Conservation (phyloP, 2,113 vertebrate genomes). For the Vombatus ursinus region DNA sequence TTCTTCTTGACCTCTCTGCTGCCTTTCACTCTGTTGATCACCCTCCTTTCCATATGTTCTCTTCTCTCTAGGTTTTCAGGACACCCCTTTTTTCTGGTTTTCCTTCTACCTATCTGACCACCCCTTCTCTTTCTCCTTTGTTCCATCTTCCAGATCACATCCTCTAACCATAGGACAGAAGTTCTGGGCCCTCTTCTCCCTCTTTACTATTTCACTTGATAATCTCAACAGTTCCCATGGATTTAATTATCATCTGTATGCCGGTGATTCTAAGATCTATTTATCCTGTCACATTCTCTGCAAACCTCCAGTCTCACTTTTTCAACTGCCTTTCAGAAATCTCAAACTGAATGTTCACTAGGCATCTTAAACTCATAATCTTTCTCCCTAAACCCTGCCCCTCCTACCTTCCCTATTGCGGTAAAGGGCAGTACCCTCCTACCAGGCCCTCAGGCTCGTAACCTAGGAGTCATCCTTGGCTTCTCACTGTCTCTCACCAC, state of each 20-base stretch:
- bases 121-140: too few relatives aligned
- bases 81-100: too few relatives aligned
- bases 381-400: not conserved
- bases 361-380: not conserved
- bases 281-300: not conserved
- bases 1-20: too few relatives aligned
- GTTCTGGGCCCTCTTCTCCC: not conserved
- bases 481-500: not conserved
- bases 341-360: not conserved
- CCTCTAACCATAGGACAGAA: too few relatives aligned
- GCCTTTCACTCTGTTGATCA: too few relatives aligned
- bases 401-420: not conserved
- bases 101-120: too few relatives aligned
- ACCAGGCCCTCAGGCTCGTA: not conserved
- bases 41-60: too few relatives aligned
- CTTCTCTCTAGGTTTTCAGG: too few relatives aligned
- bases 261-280: not conserved
- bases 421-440: not conserved
- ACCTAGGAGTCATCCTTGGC: not conserved
- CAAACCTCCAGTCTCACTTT: not conserved
- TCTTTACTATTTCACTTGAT: not conserved
- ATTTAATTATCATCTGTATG: not conserved
- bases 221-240: not conserved
- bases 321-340: not conserved
- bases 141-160: too few relatives aligned